A percentile compares a stretch with the other conserved stretches of the same genome.
These are phyloP conservation scores for Idris sp. DNA, from an alignment of 1,140 invertebrate genomes.

Conservation along the genomic window DNA sequence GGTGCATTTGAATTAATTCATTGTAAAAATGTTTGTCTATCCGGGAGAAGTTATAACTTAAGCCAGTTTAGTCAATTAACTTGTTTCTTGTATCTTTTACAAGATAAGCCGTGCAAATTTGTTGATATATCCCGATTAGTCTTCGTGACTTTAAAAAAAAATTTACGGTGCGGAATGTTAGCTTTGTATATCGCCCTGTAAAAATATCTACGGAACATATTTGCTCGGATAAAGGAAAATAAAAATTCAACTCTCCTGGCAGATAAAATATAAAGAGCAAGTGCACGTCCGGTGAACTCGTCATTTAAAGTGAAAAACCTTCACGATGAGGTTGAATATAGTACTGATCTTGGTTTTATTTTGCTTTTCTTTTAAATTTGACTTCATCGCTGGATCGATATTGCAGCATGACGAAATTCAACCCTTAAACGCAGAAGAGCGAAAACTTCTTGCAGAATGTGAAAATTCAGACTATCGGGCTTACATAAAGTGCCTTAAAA, in stretches of 20 bases:
- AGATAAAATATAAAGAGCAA: conserved; percentile 46
- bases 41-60: not conserved
- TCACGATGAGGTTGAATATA: conserved; percentile 32
- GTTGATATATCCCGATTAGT: conserved; percentile 56
- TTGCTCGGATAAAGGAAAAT: conserved; percentile 31
- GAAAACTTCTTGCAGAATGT: conserved; percentile 64
- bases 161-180: conserved; percentile 67
- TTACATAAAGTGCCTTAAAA: conserved; percentile 72
- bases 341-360: conserved; percentile 26
- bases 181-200: conserved; percentile 58
- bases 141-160: conserved; percentile 54
- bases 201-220: conserved; percentile 47
- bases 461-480: conserved; percentile 71
- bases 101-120: conserved; percentile 76
- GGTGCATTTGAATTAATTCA: not conserved
- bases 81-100: not conserved
- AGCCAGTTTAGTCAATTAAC: conserved; percentile 14
- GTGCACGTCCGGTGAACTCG: conserved; percentile 5
- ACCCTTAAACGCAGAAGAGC: conserved; percentile 39
- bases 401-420: conserved; percentile 28
- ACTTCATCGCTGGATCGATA: conserved; percentile 6
- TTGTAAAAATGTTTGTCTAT: conserved; percentile 6
- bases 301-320: conserved; percentile 42
- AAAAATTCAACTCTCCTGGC: conserved; percentile 47
- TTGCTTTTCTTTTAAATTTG: conserved; percentile 6